These are phyloP conservation scores for Myanophis thanlyinensis DNA, from an alignment of 2,113 vertebrate species.

Conservation along the genomic window DNA sequence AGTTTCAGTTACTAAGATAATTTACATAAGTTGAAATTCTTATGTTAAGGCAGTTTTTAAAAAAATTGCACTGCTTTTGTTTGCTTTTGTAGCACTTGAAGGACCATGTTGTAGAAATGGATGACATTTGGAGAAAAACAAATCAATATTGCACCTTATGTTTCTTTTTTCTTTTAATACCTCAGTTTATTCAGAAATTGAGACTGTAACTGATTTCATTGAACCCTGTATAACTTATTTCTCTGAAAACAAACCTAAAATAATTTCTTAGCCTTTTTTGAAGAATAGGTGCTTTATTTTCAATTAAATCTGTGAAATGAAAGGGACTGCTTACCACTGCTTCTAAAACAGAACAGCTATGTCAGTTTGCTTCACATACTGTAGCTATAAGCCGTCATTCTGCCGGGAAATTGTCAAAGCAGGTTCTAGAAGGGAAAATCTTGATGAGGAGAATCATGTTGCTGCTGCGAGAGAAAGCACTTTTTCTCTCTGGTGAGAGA, in stretches of 20 bases:
- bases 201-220: neutral
- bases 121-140: constrained; percentile 6
- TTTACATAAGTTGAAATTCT: constrained; percentile 24
- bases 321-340: neutral
- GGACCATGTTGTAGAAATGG: neutral
- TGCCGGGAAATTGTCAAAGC: neutral
- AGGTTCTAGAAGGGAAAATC: neutral
- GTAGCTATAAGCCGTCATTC: neutral
- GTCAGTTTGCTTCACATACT: neutral
- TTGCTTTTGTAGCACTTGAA: neutral
- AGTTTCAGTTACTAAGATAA: constrained; percentile 22
- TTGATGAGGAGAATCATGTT: neutral
- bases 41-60: constrained; percentile 1
- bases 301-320: neutral
- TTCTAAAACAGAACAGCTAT: neutral
- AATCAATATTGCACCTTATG: neutral
- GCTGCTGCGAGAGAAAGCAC: neutral
- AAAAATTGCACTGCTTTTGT: neutral
- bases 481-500: neutral
- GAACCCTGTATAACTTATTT: neutral
- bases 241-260: neutral
- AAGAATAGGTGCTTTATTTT: neutral
- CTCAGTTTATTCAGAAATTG: constrained; percentile 23
- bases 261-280: neutral
- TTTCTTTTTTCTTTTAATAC: neutral